Base-by-base conservation (phyloP, 2,888 invertebrate species). In the Mystacides longicornis region DNA sequence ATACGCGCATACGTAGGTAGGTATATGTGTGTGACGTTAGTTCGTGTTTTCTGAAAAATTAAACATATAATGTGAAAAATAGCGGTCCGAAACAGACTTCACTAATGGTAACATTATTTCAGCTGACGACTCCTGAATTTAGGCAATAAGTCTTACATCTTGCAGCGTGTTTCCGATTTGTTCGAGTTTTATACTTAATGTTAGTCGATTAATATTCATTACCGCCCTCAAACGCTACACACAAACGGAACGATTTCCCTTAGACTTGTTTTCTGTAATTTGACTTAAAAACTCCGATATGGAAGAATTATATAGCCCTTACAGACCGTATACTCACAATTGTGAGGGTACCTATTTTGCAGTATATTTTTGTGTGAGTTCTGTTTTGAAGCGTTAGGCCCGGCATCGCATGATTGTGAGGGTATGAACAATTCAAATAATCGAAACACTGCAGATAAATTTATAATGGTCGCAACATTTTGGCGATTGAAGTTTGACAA, bases 11-110 rank as follows among this genome's bases (percentile, higher is more conserved):
- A 37, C 14, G 4, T 37, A 37, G 3, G 27, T 27, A 27, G 7
- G 27, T 27, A 27, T 11, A 27, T 7, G 37, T 14, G 16, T 14
- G 37, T 37, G 16, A 37, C 37, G 16, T 37, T 16, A 37, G 3
- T 37, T 37, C 16, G 37, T 37, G 37, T 14, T 37, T 37, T 37
- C 37, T 37, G 37, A 37, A 37, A 37, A 37, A 37, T 37, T 37
- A 37, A 37, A 37, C 37, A 37, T 37, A 37, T 37, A 37, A 37
- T 37, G 37, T 37, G 37, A 37, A 45, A 45, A 45, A 45, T 21
- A 45, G 21, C 20, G 45, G 19, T 21, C 45, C 18, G 45, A 21
- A 45, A 20, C 45, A 45, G 20, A 45, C 45, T 20, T 45, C 20
- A 19, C 16, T 19, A 20, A 45, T 45, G 45, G 45, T 11, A 45